A percentile compares a stretch with the other conserved stretches of the same genome.
Evolutionary conservation across 2,113 vertebrate species (phyloP).

Genomic region (Rhinogobius similis): DNA sequence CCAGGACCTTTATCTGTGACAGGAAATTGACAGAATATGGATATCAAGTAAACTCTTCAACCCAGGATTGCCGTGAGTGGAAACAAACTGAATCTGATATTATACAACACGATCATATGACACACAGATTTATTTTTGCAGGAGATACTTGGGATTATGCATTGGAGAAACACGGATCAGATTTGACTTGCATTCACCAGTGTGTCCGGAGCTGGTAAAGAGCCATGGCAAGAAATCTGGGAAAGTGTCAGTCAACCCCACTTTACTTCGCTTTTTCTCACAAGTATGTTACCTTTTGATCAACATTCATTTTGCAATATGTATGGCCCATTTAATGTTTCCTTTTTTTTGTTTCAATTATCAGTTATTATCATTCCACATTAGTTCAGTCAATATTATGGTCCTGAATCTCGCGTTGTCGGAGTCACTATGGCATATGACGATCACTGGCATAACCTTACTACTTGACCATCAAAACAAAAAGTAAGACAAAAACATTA

Average conservation of each 20-base stretch:
- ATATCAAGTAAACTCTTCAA: conserved; percentile 93
- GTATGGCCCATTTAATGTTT: not conserved
- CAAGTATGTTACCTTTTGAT: conserved; percentile 78
- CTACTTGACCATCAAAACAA: conserved; percentile 86
- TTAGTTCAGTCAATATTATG: conserved; percentile 93
- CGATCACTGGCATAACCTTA: conserved; percentile 83
- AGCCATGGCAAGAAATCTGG: conserved; percentile 56
- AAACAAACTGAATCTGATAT: not conserved
- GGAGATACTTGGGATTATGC: conserved; percentile 90
- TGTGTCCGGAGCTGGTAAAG: conserved; percentile 37
- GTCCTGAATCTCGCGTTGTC: conserved; percentile 88
- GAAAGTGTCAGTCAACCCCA: conserved; percentile 77
- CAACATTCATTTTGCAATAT: not conserved
- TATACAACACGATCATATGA: not conserved
- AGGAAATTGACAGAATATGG: conserved; percentile 97
- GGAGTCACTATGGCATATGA: conserved; percentile 96
- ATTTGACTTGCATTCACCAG: conserved; percentile 83
- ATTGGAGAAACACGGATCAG: conserved; percentile 91
- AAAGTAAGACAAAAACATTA: conserved; percentile 54
- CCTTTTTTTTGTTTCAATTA: conserved; percentile 14
- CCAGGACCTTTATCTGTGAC: conserved; percentile 26
- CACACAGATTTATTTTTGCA: conserved; percentile 45
- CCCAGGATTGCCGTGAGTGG: conserved; percentile 87
- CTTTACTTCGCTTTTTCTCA: conserved; percentile 83
- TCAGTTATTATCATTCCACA: conserved; percentile 89